Evolutionary conservation across 2,797 vertebrate species (phyloP).

Genomic region (Sardinella longiceps): DNA sequence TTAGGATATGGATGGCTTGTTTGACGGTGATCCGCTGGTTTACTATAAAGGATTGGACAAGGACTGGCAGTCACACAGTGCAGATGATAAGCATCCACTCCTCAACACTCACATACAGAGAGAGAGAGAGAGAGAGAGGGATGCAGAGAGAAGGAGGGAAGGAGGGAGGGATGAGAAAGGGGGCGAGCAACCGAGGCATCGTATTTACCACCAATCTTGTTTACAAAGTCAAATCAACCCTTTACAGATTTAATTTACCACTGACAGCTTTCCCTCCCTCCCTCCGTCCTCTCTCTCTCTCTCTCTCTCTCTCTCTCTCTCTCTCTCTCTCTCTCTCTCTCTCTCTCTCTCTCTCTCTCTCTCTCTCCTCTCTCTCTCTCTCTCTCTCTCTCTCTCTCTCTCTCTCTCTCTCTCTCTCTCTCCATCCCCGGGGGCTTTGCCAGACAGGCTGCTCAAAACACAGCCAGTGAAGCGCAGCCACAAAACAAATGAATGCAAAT

Average conservation of each 20-base stretch:
- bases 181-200: slow-evolving; percentile 50
- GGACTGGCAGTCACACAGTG: slow-evolving; percentile 33
- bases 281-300: slow-evolving; percentile 44
- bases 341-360: slow-evolving; percentile 33
- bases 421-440: slow-evolving; percentile 58
- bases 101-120: neutral
- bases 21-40: slow-evolving; percentile 52
- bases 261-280: slow-evolving; percentile 61
- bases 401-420: slow-evolving; percentile 24
- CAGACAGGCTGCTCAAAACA: slow-evolving; percentile 59
- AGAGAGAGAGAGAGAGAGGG: slow-evolving; percentile 4
- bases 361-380: slow-evolving; percentile 35
- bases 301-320: neutral
- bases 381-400: slow-evolving; percentile 17
- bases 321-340: slow-evolving; percentile 31
- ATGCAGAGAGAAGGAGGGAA: slow-evolving; percentile 22
- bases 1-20: slow-evolving; percentile 53
- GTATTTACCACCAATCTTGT: slow-evolving; percentile 68
- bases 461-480: slow-evolving; percentile 43
- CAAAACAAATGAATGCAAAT: slow-evolving; percentile 62
- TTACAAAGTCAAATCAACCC: slow-evolving; percentile 72
- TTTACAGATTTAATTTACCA: slow-evolving; percentile 68
- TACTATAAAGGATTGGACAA: slow-evolving; percentile 58
- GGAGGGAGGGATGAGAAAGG: slow-evolving; percentile 33
- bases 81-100: slow-evolving; percentile 43